Percentiles rank a stretch among this genome's conserved stretches.
Conservation (phyloP, 2,888 invertebrate genomes). For the Catocala nupta region DNA sequence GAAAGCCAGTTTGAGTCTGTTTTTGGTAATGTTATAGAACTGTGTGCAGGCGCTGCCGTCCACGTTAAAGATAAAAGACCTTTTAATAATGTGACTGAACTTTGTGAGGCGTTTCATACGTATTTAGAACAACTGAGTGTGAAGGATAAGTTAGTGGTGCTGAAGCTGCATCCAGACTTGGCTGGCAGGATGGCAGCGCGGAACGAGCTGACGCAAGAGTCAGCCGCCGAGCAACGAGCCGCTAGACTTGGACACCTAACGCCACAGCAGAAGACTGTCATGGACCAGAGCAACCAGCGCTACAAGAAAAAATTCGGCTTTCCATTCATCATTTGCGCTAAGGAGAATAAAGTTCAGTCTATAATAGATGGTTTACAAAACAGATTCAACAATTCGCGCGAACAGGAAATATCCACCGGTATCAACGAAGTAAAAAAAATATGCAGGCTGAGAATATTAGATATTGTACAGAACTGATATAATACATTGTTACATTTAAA, state of each 20-base stretch:
- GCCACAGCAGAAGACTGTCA: slow-evolving; percentile 79
- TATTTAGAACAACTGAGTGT: slow-evolving; percentile 85
- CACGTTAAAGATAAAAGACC: slow-evolving; percentile 82
- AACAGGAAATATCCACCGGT: slow-evolving; percentile 86
- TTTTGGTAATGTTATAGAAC: slow-evolving; percentile 89
- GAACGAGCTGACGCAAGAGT: slow-evolving; percentile 87
- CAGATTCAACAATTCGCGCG: slow-evolving; percentile 83
- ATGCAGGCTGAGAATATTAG: slow-evolving; percentile 86
- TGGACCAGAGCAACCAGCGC: slow-evolving; percentile 77
- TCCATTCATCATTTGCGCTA: slow-evolving; percentile 90
- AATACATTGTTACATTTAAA: background rate
- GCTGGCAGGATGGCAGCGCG: slow-evolving; percentile 86
- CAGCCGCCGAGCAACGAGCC: slow-evolving; percentile 85
- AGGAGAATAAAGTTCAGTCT: slow-evolving; percentile 88
- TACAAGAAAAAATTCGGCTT: slow-evolving; percentile 90
- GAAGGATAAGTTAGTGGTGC: slow-evolving; percentile 84
- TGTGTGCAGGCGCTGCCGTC: slow-evolving; percentile 85
- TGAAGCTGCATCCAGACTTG: slow-evolving; percentile 89
- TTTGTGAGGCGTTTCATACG: slow-evolving; percentile 83
- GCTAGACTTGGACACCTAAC: slow-evolving; percentile 87
- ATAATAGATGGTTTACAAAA: slow-evolving; percentile 86
- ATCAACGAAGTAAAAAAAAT: slow-evolving; percentile 91
- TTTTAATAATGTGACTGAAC: slow-evolving; percentile 76
- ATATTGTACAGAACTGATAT: slow-evolving; percentile 71
- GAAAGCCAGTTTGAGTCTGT: slow-evolving; percentile 85